Percentiles rank a stretch among this genome's conserved stretches.
Conservation (phyloP, 2,113 vertebrate genomes). For the Nycticryphes semicollaris region DNA sequence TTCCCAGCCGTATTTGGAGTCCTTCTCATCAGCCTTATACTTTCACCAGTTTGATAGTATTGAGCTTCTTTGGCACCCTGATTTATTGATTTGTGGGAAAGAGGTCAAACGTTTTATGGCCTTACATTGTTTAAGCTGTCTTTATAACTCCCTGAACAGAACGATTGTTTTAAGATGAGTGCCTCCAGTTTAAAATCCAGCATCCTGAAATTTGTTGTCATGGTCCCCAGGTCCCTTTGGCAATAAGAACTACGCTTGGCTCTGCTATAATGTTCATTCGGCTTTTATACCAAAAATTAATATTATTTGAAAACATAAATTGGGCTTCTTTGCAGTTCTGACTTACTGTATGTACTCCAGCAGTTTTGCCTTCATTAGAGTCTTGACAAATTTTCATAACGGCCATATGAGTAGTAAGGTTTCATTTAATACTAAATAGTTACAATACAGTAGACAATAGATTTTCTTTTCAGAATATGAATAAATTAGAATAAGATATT, state of each 20-base stretch:
- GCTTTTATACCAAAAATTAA: constrained; percentile 10
- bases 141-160: not conserved
- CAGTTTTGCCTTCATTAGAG: not conserved
- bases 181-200: constrained; percentile 12
- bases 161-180: not conserved
- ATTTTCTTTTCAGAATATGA: not conserved
- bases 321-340: not conserved
- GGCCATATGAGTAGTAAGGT: not conserved
- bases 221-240: not conserved
- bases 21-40: not conserved
- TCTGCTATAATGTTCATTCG: not conserved
- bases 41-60: not conserved
- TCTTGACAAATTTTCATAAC: not conserved
- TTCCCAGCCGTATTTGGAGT: not conserved
- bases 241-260: not conserved
- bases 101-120: constrained; percentile 27
- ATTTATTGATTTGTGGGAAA: constrained; percentile 17
- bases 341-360: not conserved
- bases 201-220: not conserved
- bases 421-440: not conserved
- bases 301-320: not conserved
- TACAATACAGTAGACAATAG: not conserved
- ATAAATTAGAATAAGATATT: not conserved
- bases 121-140: constrained; percentile 9
- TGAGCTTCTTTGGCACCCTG: constrained; percentile 1